Percentiles rank a stretch among this genome's conserved stretches.
Evolutionary conservation across 2,797 vertebrate genomes (phyloP).

Genomic region (Melanotaenia nigrans): DNA sequence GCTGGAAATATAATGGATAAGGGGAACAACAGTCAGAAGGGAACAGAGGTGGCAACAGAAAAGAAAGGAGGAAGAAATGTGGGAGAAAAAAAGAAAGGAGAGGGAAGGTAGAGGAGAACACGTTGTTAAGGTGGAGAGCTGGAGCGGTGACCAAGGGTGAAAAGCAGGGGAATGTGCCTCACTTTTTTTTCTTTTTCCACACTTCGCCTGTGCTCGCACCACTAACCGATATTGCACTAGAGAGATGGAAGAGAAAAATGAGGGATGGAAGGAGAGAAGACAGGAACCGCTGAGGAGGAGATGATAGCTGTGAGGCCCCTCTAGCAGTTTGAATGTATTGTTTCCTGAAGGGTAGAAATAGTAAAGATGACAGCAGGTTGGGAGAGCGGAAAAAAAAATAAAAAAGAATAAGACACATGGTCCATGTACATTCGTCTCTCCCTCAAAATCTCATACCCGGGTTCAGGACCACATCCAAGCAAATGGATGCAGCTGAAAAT

Average conservation of each 20-base stretch:
- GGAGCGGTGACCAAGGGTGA: slow-evolving; percentile 53
- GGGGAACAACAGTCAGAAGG: slow-evolving; percentile 69
- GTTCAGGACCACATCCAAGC: slow-evolving; percentile 22
- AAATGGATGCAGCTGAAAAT: slow-evolving; percentile 24
- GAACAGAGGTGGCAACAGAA: slow-evolving; percentile 37
- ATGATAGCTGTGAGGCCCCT: slow-evolving; percentile 33
- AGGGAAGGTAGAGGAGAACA: slow-evolving; percentile 31
- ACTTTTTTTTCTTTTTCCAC: slow-evolving; percentile 73
- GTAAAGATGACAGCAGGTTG: slow-evolving; percentile 39
- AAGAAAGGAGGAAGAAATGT: slow-evolving; percentile 21
- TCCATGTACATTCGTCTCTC: slow-evolving; percentile 15
- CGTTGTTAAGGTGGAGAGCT: slow-evolving; percentile 54
- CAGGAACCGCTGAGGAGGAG: slow-evolving; percentile 26
- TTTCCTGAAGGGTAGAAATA: slow-evolving; percentile 32
- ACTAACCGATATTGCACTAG: slow-evolving; percentile 34
- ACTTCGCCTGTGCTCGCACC: slow-evolving; percentile 60
- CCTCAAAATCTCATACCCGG: slow-evolving; percentile 16
- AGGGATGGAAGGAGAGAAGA: slow-evolving; percentile 32
- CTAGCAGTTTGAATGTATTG: slow-evolving; percentile 37
- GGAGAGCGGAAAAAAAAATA: slow-evolving; percentile 19
- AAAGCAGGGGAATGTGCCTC: slow-evolving; percentile 61
- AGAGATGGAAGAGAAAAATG: slow-evolving; percentile 30
- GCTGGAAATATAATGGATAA: slow-evolving; percentile 76
- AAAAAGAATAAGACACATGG: slow-evolving; percentile 15
- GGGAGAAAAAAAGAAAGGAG: slow-evolving; percentile 19